Evolutionary conservation across 2,113 vertebrate species (phyloP), one percentile per base, ranked within the genome.

Genomic region (Myiopsitta monachus): DNA sequence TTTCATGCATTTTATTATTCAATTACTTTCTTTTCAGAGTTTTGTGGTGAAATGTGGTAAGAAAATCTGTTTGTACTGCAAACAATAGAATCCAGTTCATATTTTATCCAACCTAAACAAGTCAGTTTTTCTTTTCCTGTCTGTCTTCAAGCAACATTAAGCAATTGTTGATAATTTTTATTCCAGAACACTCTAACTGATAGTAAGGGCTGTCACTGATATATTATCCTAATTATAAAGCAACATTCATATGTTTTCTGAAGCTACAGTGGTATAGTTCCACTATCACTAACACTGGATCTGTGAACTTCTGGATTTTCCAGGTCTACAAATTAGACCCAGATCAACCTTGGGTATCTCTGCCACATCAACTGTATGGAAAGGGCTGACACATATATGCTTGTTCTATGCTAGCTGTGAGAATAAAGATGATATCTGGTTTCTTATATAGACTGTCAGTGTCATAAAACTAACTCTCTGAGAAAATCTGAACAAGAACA

Each of bases 1-100:
- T 78, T 74, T 81, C 30, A 86, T 2, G 2, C 39, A 33, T 77
- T 91, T 90, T 61, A 81, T 95, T 90, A 67, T 88, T 91, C 76
- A 51, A 83, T 90, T 94, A 85, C 63, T 82, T 93, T 95, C 33
- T 87, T 97, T 90, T 88, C 55, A 49, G 46, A 96, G 64, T 44
- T 95, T 91, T 85, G 23, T 70, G 57, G 59, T 77, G 61, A 78
- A 96, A 93, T 21, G 17, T 62, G 22, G 43, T 47, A 15, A 19
- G 6, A n/a, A 83, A 81, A 72, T 75, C 13, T 44, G 7, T 63
- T 94, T 83, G 22, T 47, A 64, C 47, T 64, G 38, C 15, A 66
- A 86, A 39, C 31, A 72, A 39, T 6, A 11, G 31, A 72, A 67
- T 78, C 18, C 51, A 70, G 84, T 92, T 84, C n/a, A 36, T 92